Evolutionary conservation across 2,888 invertebrate genomes (phyloP).

Genomic region (Beris morrisii): DNA sequence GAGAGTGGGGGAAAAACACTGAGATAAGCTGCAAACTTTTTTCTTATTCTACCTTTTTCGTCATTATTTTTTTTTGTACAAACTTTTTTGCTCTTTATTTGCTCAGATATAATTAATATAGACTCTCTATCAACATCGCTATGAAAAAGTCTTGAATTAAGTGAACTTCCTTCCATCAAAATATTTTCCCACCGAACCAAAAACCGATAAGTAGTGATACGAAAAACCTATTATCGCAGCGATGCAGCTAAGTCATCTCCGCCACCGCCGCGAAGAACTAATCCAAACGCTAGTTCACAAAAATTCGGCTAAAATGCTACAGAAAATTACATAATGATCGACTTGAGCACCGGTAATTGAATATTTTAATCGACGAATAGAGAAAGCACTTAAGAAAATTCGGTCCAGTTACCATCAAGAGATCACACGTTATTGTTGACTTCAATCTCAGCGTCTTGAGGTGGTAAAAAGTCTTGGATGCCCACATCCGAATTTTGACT

Average conservation of each 20-base stretch:
- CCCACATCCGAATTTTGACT: constrained; percentile 26
- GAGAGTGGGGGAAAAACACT: too few species aligned
- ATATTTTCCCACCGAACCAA: constrained; percentile 22
- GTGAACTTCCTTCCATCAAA: constrained; percentile 1
- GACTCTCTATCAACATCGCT: too few species aligned
- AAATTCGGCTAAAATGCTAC: constrained; percentile 16
- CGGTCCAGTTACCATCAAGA: constrained; percentile 15
- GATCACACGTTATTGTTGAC: not conserved
- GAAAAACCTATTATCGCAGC: constrained; percentile 21
- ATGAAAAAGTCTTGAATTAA: too few species aligned
- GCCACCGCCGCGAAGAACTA: not conserved
- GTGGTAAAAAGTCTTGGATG: not conserved
- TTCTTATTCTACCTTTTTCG: too few species aligned
- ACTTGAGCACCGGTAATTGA: constrained; percentile 15
- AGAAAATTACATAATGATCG: constrained; percentile 28
- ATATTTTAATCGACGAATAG: constrained; percentile 5
- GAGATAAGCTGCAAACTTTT: too few species aligned
- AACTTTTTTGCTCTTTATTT: too few species aligned
- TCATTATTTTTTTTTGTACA: too few species aligned
- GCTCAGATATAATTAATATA: too few species aligned
- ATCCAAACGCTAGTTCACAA: constrained; percentile 5
- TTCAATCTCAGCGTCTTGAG: not conserved
- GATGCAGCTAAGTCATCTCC: constrained; percentile 14
- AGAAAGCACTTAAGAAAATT: constrained; percentile 28
- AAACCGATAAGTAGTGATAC: constrained; percentile 18